A percentile compares a stretch with the other conserved stretches of the same genome.
Conservation (phyloP, 1,140 invertebrate genomes). For the Drosophila chauvacae region DNA sequence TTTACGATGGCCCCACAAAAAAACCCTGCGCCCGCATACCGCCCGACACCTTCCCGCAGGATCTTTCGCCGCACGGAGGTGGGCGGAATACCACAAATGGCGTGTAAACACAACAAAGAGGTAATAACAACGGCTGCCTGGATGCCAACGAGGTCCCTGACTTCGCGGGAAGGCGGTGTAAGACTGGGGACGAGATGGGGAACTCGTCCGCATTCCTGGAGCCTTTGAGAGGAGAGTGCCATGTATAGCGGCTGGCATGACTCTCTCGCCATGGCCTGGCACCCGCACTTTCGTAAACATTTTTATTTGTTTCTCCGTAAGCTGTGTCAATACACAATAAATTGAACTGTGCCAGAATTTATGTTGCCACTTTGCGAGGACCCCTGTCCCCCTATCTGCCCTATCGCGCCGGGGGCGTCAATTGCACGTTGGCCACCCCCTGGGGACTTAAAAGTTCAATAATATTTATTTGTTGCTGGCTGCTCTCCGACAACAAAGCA, state of each 20-base stretch:
- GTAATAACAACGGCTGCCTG: conserved; percentile 75
- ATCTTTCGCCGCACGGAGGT: conserved; percentile 41
- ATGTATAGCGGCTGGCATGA: not conserved
- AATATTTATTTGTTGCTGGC: conserved; percentile 79
- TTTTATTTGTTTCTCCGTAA: conserved; percentile 77
- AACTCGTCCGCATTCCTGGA: conserved; percentile 51
- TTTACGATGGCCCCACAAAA: conserved; percentile 50
- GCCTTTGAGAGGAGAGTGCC: conserved; percentile 28
- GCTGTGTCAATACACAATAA: conserved; percentile 81
- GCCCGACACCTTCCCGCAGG: conserved; percentile 41
- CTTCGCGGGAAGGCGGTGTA: conserved; percentile 1
- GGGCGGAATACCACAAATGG: conserved; percentile 78
- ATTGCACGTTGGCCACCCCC: conserved; percentile 66
- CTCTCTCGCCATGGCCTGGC: conserved; percentile 10
- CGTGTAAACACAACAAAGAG: conserved; percentile 82
- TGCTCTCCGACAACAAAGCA: conserved; percentile 77
- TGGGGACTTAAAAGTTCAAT: conserved; percentile 80
- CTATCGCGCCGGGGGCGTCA: conserved; percentile 32
- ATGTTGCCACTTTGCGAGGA: conserved; percentile 74
- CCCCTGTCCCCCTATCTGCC: conserved; percentile 15
- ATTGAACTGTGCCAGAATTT: conserved; percentile 80
- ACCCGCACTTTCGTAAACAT: conserved; percentile 76
- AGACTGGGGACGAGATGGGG: not conserved
- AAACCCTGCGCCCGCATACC: conserved; percentile 27
- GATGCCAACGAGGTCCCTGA: conserved; percentile 50